Evolutionary conservation across 2,888 invertebrate species (phyloP), one percentile per base, ranked within the genome.

Genomic region (Tineola bisselliella): DNA sequence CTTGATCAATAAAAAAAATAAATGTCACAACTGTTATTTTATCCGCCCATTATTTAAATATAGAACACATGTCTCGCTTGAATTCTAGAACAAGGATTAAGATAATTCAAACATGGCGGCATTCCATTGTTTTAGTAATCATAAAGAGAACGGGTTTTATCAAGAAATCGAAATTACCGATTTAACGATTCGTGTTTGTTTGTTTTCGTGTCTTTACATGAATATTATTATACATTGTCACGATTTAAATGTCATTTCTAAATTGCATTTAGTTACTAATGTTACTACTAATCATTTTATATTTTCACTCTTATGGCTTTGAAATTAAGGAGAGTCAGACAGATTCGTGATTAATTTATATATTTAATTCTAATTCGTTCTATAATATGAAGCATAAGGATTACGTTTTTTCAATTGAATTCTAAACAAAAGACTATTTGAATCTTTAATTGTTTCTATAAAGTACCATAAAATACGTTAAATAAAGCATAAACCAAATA

Each of bases 71-170:
- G 10, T n/a, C 38, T 38, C 10, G 38, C 10, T 12, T 38, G 10
- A 38, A n/a, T 12, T 38, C 38, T n/a, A 38, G 38, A 38, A 38
- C n/a, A 38, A 38, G 38, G 38, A 10, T 38, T 38, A 10, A 10
- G n/a, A 38, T 38, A 38, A 38, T 38, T 38, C 38, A 38, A 10
- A 38, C n/a, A 38, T 38, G 38, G 38, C 38, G 38, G 38, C 38
- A 10, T 38, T 48, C 15, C 17, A 48, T 48, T 48, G 48, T 48
- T 48, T 48, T 48, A 48, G 6, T 15, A 17, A 48, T 48, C 15
- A 13, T 17, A 48, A n/a, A 44, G 48, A 48, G 48, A 48, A 48
- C 48, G 48, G 48, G n/a, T 48, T n/a, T 48, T 17, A 48, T 48
- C 48, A 15, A 48, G 6, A 48, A 48, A 48, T 48, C 48, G 5